Percentiles rank a stretch among this genome's conserved stretches.
phyloP scores from a whole-genome alignment of 2,113 vertebrate genomes.

The Thryonomys swinderianus region DNA sequence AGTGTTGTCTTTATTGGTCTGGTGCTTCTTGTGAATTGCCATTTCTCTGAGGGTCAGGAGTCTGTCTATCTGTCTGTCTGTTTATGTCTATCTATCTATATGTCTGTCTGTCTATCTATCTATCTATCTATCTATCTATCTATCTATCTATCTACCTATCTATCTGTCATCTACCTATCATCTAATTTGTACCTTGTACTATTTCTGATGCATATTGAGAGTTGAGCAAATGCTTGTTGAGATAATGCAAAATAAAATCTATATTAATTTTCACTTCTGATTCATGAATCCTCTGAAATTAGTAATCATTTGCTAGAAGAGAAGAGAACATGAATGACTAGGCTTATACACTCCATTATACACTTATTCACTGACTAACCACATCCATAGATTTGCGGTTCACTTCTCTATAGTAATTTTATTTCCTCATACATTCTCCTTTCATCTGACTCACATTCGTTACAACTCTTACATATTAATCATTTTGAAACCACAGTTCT shows the following conservation, averaged over 20 bases:
- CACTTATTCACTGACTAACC: constrained; percentile 59
- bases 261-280: constrained; percentile 43
- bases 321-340: constrained; percentile 40
- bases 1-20: constrained; percentile 35
- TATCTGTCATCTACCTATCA: background rate
- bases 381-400: background rate
- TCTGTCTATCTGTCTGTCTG: background rate
- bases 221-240: background rate
- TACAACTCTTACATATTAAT: constrained; percentile 61
- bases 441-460: constrained; percentile 73
- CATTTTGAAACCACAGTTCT: constrained; percentile 73
- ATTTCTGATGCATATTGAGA: background rate
- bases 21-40: constrained; percentile 15
- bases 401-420: constrained; percentile 51
- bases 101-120: background rate
- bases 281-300: constrained; percentile 14
- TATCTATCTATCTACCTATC: too few species aligned
- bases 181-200: background rate
- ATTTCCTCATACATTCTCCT: constrained; percentile 59
- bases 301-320: constrained; percentile 39
- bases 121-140: background rate
- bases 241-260: constrained; percentile 6
- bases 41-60: background rate
- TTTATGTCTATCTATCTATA: background rate
- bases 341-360: background rate